Percentiles rank a stretch among this genome's conserved stretches.
These are phyloP conservation scores for Notodonta ziczac DNA, from an alignment of 2,888 invertebrate genomes.

Conservation along the genomic window DNA sequence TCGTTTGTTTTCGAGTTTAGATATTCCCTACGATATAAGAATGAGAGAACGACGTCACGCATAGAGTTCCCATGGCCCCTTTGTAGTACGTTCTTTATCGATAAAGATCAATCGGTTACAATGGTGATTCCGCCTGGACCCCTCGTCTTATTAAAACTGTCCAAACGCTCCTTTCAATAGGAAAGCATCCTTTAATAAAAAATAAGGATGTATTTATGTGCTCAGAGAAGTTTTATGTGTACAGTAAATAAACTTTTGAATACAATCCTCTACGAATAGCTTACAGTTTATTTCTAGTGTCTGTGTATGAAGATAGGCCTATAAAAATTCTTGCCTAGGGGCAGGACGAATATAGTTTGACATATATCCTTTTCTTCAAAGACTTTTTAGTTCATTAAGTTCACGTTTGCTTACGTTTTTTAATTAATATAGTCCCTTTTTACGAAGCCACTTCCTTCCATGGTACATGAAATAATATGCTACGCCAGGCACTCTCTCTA, in stretches of 20 bases:
- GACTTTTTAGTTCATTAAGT: no score
- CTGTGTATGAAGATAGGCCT: no score
- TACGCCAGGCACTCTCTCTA: no score
- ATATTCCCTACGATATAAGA: constrained; percentile 25
- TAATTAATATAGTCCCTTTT: no score
- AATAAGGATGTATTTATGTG: not conserved
- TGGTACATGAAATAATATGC: no score
- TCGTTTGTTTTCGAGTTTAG: constrained; percentile 20
- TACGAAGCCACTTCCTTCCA: no score
- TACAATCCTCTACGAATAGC: not conserved
- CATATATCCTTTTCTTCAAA: no score
- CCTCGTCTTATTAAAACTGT: constrained; percentile 5
- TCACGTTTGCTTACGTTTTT: no score
- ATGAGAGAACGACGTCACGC: constrained; percentile 37
- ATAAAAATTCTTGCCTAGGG: no score
- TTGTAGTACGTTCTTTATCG: constrained; percentile 8
- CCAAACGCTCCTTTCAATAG: not conserved
- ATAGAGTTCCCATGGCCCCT: constrained; percentile 39
- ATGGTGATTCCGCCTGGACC: constrained; percentile 19
- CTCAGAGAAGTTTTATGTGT: not conserved
- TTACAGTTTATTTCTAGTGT: not conserved
- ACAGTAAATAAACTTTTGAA: constrained; percentile 4
- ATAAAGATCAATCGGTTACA: constrained; percentile 42
- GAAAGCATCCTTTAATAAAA: not conserved
- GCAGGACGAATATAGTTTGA: no score